Evolutionary conservation across 2,888 invertebrate species (phyloP), one percentile per base, ranked within the genome.

Genomic region (Polymixis flavicincta): DNA sequence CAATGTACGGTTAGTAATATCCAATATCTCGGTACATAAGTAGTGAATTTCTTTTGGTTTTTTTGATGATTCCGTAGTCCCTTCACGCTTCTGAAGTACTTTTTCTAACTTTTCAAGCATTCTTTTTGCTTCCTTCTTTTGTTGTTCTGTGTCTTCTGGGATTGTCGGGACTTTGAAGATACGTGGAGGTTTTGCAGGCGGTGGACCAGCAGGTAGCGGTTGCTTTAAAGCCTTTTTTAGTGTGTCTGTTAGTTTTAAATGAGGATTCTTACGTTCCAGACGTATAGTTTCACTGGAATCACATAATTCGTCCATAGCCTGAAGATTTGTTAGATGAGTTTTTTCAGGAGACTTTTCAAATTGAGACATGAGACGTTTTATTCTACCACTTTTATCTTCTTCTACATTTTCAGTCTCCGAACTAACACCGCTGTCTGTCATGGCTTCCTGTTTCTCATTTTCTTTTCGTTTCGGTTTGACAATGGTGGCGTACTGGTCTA

Each of bases 111-210:
- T 97, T 84, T 97, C 97, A 0, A 98, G 91, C 97, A 97, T 98
- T 80, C 97, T 96, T 90, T 97, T 97, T 0, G 97, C 96, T 85
- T 97, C 97, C 78, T 94, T 95, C 57, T 93, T 93, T 32, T 92
- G 91, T 85, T 92, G 92, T 64, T 93, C 92, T 17, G 87, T 86
- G 25, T 80, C 88, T 88, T 92, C 93, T 9, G 87, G 87, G 14
- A 89, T 91, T 0, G 93, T 87, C 0, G 91, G 85, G 0, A 45
- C 19, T 37, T 94, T 94, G 87, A 98, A 97, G 1, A 97, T 97
- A 81, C 98, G 93, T 0, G 98, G 98, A 2, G 98, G 98, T 90
- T 98, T 98, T 87, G 97, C 97, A 0, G 98, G 98, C 0, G 98
- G 98, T 9, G 98, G 98, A 0, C 98, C 98, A 7, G 93, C 80